Conservation (phyloP, 2,797 vertebrate species). For the Semotilus atromaculatus region DNA sequence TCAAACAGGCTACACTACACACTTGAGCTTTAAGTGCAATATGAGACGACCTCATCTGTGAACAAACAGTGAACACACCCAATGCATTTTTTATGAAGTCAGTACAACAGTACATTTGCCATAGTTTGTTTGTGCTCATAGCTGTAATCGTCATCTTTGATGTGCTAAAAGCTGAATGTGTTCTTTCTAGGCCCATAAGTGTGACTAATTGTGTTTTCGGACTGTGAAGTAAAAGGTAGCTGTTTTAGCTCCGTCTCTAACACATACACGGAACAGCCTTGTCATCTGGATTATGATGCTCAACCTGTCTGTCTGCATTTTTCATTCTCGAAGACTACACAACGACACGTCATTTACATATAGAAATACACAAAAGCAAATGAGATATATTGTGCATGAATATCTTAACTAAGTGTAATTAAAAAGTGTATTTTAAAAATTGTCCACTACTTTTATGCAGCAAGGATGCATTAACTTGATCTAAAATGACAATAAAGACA, state of each 20-base stretch:
- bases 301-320: constrained; percentile 72
- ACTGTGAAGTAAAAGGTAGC: not conserved
- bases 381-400: not conserved
- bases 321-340: not conserved
- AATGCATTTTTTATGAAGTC: not conserved
- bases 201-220: not conserved
- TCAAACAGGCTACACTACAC: not conserved
- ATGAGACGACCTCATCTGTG: not conserved
- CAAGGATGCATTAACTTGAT: not conserved
- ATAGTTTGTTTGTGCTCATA: not conserved
- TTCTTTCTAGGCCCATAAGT: not conserved
- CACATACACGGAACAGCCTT: not conserved
- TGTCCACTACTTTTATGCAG: not conserved
- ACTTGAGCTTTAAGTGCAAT: not conserved
- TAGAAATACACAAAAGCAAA: not conserved
- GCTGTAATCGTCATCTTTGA: not conserved
- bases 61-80: constrained; percentile 15
- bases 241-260: constrained; percentile 37
- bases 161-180: not conserved
- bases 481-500: not conserved
- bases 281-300: constrained; percentile 43
- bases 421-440: not conserved
- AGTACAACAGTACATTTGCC: not conserved
- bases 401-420: not conserved
- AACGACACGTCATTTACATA: not conserved